Evolutionary conservation across 2,888 invertebrate genomes (phyloP), one percentile per base, ranked within the genome.

Genomic region (Dolomedes plantarius): DNA sequence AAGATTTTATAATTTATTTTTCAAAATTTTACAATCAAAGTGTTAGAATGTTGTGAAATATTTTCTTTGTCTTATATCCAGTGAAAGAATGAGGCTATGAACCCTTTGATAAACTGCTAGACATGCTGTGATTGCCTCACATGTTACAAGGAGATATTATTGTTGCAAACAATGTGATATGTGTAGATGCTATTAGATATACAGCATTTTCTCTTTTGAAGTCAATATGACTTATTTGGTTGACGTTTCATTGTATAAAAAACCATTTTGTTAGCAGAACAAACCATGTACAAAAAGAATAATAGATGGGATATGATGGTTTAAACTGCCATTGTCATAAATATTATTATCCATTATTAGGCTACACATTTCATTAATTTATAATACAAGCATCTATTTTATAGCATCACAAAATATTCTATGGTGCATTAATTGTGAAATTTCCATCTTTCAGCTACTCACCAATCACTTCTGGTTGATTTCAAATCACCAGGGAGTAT

Each of bases 171-270:
- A 67, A 76, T 76, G 75, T 76, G 75, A 76, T 76, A 76, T 76
- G 46, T 76, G 75, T 76, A 65, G 67, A 67, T 39, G 46, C 31
- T 41, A 27, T 56, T 69, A 16, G 11, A 65, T 28, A 29, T 9
- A 23, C 67, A 36, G 32, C 32, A 31, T 77, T 77, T 65, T 39
- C 69, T 28, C 28, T 69, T 41, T 71, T 69, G 27, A 16, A 46
- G 16, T 46, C 46, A 46, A 2, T 56, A 36, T 69, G 29, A 28
- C 39, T 31, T 69, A 36, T 68, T 36, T 36, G 73, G 39, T 67
- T 73, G 68, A 65, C 73, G 46, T 65, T 80, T 80, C 67, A 73
- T 67, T 80, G 80, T 80, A 80, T 41, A 80, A 80, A 72, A 27
- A 46, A 73, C 36, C 65, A 46, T 73, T 80, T 71, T 67, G 65